Evolutionary conservation across 2,888 invertebrate genomes (phyloP), one percentile per base, ranked within the genome.

Genomic region (Cetonia aurata): DNA sequence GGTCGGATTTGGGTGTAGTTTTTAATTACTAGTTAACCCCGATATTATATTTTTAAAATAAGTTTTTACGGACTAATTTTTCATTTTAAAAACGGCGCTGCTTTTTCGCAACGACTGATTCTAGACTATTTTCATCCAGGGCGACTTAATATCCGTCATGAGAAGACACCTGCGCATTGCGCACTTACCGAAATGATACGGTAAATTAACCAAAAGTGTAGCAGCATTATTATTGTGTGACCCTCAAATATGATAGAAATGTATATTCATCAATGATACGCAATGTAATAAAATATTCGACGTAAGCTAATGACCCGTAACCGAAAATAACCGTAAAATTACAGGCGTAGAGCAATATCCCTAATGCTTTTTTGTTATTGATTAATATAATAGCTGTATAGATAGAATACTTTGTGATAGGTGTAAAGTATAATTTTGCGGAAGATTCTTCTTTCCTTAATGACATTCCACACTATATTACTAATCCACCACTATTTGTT

Each of bases 1-100:
- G 33, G 78, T 79, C 76, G 72, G 75, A 74, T 74, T 57, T 71
- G 52, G 71, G 71, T 62, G 62, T 33, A 50, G 62, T 50, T 62
- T 62, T 62, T 62, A 62, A 62, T 62, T 62, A 62, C 50, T 62
- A 17, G 6, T 33, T 50, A 37, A 50, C 15, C 48, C 33, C 10
- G 37, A 50, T 62, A 50, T 50, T 62, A 62, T 31, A 37, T 37
- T 37, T 57, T 57, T 12, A 9, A 57, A 57, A 57, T 41, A 48
- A 4, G 15, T 17, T 15, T 15, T 2, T 37, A 33, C 33, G 19
- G 37, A 33, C 37, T 56, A 57, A 57, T 57, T 42, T 57, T 17
- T 31, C 17, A 15, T 33, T 13, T 41, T 57, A 48, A 48, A 48
- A 48, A 15, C 12, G 1, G 17, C 25, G 4, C 1, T 25, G 37